Evolutionary conservation across 2,888 invertebrate genomes (phyloP).

Genomic region (Phaonia tiefii): DNA sequence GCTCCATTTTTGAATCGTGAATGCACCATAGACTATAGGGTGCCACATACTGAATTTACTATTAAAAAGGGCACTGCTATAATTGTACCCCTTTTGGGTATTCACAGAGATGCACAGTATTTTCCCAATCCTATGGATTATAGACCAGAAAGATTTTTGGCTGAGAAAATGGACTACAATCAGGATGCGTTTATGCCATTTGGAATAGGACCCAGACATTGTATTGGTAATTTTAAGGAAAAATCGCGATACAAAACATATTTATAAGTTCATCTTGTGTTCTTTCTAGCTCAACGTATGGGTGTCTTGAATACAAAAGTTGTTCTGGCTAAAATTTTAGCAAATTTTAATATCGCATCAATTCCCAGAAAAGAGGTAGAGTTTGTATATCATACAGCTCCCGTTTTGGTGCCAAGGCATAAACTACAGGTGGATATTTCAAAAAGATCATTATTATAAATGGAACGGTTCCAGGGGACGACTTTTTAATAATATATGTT

Average conservation of each 20-base stretch:
- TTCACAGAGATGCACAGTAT: constrained; percentile 79
- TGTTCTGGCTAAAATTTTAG: constrained; percentile 75
- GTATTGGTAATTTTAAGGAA: constrained; percentile 75
- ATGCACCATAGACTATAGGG: constrained; percentile 77
- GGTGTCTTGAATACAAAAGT: constrained; percentile 77
- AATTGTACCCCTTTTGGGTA: constrained; percentile 77
- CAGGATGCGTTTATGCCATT: constrained; percentile 79
- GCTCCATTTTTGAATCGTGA: constrained; percentile 79
- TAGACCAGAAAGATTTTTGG: constrained; percentile 80
- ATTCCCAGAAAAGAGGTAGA: constrained; percentile 73
- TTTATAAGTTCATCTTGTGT: background rate
- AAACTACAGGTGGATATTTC: constrained; percentile 74
- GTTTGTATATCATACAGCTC: constrained; percentile 72
- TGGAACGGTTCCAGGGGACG: no score
- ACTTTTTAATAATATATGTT: no score
- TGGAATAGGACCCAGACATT: constrained; percentile 80
- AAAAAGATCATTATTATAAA: no score
- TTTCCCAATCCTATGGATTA: constrained; percentile 80
- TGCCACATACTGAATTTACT: constrained; percentile 75
- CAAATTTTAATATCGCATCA: constrained; percentile 73
- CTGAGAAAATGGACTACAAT: constrained; percentile 73
- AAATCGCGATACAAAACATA: background rate
- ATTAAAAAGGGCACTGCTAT: constrained; percentile 78
- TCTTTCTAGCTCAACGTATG: constrained; percentile 74
- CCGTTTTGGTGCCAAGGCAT: constrained; percentile 72